Evolutionary conservation across 2,888 invertebrate genomes (phyloP).

Genomic region (Lagria hirta): DNA sequence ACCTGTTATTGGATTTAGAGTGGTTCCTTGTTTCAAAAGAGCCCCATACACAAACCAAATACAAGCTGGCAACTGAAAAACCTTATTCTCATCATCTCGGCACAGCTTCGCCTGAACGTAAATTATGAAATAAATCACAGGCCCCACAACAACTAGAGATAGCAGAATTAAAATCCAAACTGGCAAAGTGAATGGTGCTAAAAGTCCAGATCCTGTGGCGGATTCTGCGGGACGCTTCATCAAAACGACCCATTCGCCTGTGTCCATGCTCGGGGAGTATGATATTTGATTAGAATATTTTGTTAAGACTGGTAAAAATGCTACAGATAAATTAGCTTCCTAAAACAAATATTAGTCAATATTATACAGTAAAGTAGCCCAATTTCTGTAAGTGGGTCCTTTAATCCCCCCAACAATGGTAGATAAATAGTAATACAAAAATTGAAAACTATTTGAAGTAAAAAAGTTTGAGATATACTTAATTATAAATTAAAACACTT

Average conservation of each 20-base stretch:
- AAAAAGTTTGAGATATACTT: constrained; percentile 16
- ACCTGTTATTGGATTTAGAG: constrained; percentile 79
- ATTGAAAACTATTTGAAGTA: constrained; percentile 2
- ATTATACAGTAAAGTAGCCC: too few relatives aligned
- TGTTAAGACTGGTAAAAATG: constrained; percentile 69
- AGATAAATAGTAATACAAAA: neutral
- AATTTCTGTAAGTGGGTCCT: too few relatives aligned
- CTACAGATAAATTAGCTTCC: constrained; percentile 78
- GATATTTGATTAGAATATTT: constrained; percentile 57
- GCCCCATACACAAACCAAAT: constrained; percentile 89
- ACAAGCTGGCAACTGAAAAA: constrained; percentile 68
- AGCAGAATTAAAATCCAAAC: constrained; percentile 67
- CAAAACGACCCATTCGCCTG: constrained; percentile 77
- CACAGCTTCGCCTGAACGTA: constrained; percentile 65
- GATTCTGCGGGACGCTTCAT: constrained; percentile 80
- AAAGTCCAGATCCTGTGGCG: constrained; percentile 77
- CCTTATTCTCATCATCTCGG: constrained; percentile 58
- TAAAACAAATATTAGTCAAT: constrained; percentile 44
- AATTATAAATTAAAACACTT: neutral
- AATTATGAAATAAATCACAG: constrained; percentile 73
- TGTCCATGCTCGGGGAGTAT: constrained; percentile 69
- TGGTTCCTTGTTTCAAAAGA: constrained; percentile 83
- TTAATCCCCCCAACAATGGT: neutral
- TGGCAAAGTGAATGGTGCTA: constrained; percentile 75
- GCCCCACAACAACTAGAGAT: constrained; percentile 73